phyloP scores from a whole-genome alignment of 2,797 vertebrate species.

The Lacerta bilineata region DNA sequence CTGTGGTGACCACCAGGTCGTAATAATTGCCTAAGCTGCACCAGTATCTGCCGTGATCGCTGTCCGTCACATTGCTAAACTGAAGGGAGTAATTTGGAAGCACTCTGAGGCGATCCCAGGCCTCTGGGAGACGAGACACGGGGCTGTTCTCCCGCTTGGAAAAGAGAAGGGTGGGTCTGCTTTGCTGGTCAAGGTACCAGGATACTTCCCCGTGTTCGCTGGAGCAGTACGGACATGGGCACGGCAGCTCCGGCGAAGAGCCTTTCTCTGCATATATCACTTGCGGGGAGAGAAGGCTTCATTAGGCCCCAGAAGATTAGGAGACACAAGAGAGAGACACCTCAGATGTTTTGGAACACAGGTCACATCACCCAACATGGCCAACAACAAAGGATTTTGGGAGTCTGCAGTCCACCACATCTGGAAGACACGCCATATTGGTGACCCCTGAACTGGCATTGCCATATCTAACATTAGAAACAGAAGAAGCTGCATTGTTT shows the following conservation, averaged over 20 bases:
- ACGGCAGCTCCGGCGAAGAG: conserved; percentile 36
- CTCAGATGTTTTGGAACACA: not conserved
- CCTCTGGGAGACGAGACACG: conserved; percentile 39
- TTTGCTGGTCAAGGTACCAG: conserved; percentile 8
- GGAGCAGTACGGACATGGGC: conserved; percentile 32
- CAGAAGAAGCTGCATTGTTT: too few relatives aligned
- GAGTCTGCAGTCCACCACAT: not conserved
- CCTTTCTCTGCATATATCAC: conserved; percentile 2
- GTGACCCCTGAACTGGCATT: too few relatives aligned
- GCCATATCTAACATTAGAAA: too few relatives aligned
- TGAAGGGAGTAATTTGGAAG: conserved; percentile 66
- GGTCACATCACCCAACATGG: not conserved
- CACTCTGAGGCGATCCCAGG: conserved; percentile 35
- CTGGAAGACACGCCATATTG: not conserved
- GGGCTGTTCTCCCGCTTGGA: not conserved
- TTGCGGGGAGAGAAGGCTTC: not conserved
- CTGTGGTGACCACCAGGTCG: conserved; percentile 61
- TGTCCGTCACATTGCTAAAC: conserved; percentile 49
- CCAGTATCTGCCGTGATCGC: conserved; percentile 67
- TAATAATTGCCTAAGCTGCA: conserved; percentile 59
- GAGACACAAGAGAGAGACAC: not conserved
- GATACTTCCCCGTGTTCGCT: conserved; percentile 35
- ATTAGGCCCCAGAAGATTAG: not conserved
- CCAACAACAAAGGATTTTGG: not conserved
- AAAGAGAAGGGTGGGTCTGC: conserved; percentile 4